phyloP scores from a whole-genome alignment of 2,888 invertebrate species.

The Aphrophora alni region DNA sequence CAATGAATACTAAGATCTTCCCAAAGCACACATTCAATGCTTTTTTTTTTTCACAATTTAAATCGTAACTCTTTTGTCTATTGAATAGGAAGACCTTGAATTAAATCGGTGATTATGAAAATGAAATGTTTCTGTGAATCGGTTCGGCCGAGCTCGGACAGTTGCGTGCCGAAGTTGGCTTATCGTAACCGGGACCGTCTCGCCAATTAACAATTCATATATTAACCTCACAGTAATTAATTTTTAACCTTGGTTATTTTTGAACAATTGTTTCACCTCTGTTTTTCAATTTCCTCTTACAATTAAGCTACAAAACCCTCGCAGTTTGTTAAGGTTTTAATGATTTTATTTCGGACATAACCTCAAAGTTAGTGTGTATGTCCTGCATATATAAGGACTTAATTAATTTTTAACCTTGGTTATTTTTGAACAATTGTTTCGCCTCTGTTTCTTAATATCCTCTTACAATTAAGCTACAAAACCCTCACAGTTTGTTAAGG shows the following conservation, averaged over 20 bases:
- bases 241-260: neutral
- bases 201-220: constrained; percentile 6
- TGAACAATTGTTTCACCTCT: neutral
- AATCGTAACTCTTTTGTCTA: neutral
- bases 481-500: too few relatives aligned
- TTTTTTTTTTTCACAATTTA: neutral
- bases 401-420: neutral
- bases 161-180: neutral
- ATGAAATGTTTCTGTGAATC: neutral
- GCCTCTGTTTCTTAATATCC: neutral
- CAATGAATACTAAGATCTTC: neutral
- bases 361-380: too few relatives aligned
- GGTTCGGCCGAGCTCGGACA: neutral
- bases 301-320: too few relatives aligned
- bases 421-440: neutral
- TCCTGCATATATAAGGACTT: too few relatives aligned
- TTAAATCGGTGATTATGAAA: neutral
- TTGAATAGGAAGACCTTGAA: neutral
- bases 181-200: neutral
- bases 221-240: neutral
- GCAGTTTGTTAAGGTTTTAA: too few relatives aligned
- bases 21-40: neutral
- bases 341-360: too few relatives aligned
- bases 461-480: neutral
- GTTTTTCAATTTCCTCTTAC: neutral